These are phyloP conservation scores for Anguilla rostrata DNA, from an alignment of 2,113 vertebrate species.

Conservation along the genomic window DNA sequence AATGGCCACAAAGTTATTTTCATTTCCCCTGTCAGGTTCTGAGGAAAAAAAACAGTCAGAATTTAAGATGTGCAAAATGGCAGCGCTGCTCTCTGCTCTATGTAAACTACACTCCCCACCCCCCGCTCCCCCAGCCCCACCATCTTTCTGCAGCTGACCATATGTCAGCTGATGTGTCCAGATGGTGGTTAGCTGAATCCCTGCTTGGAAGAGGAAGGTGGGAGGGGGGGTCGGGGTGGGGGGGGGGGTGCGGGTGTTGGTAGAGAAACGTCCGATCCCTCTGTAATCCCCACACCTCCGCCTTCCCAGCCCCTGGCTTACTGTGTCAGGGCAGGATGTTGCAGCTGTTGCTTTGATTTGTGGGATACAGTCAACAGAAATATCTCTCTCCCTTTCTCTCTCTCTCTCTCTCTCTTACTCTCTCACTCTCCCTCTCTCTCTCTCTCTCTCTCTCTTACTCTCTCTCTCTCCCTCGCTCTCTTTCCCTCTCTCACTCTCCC, in stretches of 20 bases:
- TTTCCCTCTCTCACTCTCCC: background rate
- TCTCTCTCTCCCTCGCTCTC: background rate
- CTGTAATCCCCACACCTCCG: constrained; percentile 19
- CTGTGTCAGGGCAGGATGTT: background rate
- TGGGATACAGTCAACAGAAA: background rate
- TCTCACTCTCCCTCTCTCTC: background rate
- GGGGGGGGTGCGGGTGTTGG: background rate
- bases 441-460: too few species aligned
- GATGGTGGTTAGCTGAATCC: constrained; percentile 26
- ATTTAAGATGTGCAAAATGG: constrained; percentile 28
- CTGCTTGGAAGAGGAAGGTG: background rate
- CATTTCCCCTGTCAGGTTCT: background rate
- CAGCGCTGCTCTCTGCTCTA: background rate
- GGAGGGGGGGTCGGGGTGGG: constrained; percentile 4
- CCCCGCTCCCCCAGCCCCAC: background rate
- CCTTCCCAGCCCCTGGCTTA: constrained; percentile 11
- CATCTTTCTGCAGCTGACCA: constrained; percentile 17
- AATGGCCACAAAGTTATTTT: background rate
- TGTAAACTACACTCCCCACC: background rate
- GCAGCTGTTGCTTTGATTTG: constrained; percentile 22
- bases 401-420: background rate
- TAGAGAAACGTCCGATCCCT: background rate
- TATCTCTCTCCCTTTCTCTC: background rate
- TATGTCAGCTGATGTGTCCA: constrained; percentile 32
- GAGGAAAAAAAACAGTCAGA: constrained; percentile 9